Base-by-base conservation (phyloP, 2,113 vertebrate genomes). In the Nycticryphes semicollaris region DNA sequence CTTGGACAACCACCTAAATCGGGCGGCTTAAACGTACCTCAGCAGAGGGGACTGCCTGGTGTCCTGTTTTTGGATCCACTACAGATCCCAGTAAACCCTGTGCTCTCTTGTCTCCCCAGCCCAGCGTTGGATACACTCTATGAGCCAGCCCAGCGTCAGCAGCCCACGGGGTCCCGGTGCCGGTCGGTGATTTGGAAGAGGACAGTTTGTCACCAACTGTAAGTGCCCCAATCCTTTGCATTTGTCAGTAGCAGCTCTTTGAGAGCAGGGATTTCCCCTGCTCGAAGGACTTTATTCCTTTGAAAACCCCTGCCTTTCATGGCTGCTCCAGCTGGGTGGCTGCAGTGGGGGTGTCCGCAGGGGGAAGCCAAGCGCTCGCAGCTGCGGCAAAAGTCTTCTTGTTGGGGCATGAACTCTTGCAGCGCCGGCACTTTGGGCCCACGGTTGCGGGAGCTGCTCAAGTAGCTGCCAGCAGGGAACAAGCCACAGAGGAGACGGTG, bases 31-130 rank as follows among this genome's bases (percentile, higher is more conserved):
- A 31, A 41, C 9, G 2, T 2, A 20, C 27, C 14, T 22, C 31
- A 8, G 77, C 3, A 0, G 24, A 15, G 17, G 59, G 28, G 37
- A 27, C 53, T 56, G 53, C 35, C 69, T 11, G 35, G 35, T 18
- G 2, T 50, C 28, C 33, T 6, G 3, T 24, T 24, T 24, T 12
- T 12, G 59, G 35, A 18, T 39, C 48, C 51, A 33, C 54, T 8
- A 4, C 39, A n/a, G 25, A 12, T 9, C 67, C 66, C 77, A 56
- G 1, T 45, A 37, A 84, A 30, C 50, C 27, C 79, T 10, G 0
- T 14, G 48, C 56, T 92, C 31, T 91, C 31, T 81, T 95, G 76
- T 96, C 73, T 94, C 93, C 85, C 56, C 92, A 95, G 94, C 45
- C 18, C 76, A 69, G 37, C 3, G 18, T 4, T 23, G 90, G 94